These are phyloP conservation scores for Drosophila nigromelanica DNA, from an alignment of 1,140 invertebrate species.

Conservation along the genomic window DNA sequence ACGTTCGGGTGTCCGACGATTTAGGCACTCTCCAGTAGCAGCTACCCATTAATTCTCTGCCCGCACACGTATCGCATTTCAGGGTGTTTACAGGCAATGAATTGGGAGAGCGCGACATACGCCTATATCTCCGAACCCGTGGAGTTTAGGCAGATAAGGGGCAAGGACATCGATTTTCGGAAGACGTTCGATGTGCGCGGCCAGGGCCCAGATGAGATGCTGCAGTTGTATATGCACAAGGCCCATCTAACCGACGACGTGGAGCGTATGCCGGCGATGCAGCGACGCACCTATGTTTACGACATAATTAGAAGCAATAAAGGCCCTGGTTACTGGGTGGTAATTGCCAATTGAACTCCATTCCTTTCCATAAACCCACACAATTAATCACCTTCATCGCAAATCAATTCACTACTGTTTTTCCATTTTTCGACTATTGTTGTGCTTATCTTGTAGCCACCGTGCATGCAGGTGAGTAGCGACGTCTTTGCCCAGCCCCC, in stretches of 20 bases:
- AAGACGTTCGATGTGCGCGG: constrained; percentile 79
- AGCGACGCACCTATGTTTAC: constrained; percentile 74
- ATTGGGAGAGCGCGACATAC: constrained; percentile 52
- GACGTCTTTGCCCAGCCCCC: constrained; percentile 64
- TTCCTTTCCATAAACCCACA: neutral
- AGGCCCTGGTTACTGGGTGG: constrained; percentile 76
- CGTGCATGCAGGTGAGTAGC: constrained; percentile 67
- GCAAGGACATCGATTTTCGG: constrained; percentile 66
- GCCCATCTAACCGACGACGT: constrained; percentile 69
- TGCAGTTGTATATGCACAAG: constrained; percentile 71
- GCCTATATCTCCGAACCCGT: constrained; percentile 75
- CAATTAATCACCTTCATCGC: constrained; percentile 9
- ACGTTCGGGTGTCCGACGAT: constrained; percentile 11
- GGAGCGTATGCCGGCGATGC: constrained; percentile 59
- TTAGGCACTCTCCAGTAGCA: constrained; percentile 6
- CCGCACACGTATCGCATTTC: constrained; percentile 57
- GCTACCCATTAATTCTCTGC: constrained; percentile 54
- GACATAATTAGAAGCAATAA: constrained; percentile 81
- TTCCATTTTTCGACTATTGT: constrained; percentile 10
- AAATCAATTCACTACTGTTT: constrained; percentile 16
- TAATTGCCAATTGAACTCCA: constrained; percentile 41
- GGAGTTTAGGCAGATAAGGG: constrained; percentile 73
- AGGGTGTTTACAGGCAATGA: constrained; percentile 49
- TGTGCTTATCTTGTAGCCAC: constrained; percentile 52
- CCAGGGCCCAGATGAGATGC: constrained; percentile 70